Percentiles rank a stretch among this genome's conserved stretches.
phyloP scores from a whole-genome alignment of 2,888 invertebrate species.

The Pycnomerus fuliginosus region DNA sequence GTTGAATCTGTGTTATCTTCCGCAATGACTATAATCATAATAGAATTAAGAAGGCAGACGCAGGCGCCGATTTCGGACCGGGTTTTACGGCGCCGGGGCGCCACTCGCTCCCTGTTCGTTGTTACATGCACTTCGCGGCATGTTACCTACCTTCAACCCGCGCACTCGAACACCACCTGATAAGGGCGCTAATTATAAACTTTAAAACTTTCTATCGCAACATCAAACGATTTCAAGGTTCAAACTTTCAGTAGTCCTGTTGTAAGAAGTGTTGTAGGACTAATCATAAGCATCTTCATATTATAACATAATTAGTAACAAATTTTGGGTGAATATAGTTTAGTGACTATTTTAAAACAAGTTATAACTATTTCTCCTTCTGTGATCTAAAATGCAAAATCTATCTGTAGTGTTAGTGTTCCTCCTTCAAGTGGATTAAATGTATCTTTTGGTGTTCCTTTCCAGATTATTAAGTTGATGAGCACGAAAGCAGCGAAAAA shows the following conservation, averaged over 20 bases:
- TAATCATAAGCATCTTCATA: no score
- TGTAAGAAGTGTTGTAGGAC: conserved; percentile 10
- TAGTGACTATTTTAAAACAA: no score
- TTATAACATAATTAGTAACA: no score
- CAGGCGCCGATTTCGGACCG: conserved; percentile 42
- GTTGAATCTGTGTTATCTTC: conserved; percentile 42
- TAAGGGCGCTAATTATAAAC: conserved; percentile 26
- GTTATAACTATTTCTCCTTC: conserved; percentile 3
- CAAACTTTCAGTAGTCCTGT: no score
- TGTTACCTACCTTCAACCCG: conserved; percentile 36
- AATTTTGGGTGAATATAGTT: no score
- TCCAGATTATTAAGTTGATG: conserved; percentile 9
- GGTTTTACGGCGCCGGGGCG: conserved; percentile 43
- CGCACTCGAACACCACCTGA: conserved; percentile 40
- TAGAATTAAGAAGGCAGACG: conserved; percentile 45
- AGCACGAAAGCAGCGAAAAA: conserved; percentile 4
- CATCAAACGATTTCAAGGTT: no score
- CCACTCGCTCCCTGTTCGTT: conserved; percentile 42
- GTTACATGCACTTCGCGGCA: conserved; percentile 38
- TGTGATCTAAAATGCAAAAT: conserved; percentile 13
- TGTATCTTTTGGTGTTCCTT: no score
- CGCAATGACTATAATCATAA: conserved; percentile 46
- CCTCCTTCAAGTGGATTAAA: background rate
- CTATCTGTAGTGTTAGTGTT: conserved; percentile 6
- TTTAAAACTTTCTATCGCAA: conserved; percentile 9